Percentiles rank a stretch among this genome's conserved stretches.
Conservation (phyloP, 2,113 vertebrate species). For the Entomyzon cyanotis region DNA sequence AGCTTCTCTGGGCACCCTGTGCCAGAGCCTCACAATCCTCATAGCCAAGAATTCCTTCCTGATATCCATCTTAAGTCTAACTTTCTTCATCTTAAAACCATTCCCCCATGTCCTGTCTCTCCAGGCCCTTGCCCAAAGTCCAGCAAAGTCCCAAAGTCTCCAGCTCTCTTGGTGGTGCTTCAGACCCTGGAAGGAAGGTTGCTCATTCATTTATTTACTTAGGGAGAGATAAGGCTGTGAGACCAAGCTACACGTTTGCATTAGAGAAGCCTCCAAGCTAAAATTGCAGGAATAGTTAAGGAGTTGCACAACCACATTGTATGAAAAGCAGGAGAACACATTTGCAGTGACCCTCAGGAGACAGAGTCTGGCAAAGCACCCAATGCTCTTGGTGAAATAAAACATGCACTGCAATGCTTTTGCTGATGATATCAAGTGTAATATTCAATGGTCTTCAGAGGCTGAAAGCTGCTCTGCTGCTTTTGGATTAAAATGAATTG, state of each 20-base stretch:
- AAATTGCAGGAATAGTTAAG: background rate
- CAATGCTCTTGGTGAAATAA: conserved; percentile 47
- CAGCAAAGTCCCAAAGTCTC: too few relatives aligned
- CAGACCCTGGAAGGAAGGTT: background rate
- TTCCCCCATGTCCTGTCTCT: background rate
- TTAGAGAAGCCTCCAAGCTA: background rate
- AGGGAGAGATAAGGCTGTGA: background rate
- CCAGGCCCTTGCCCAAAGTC: background rate
- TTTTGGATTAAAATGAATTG: conserved; percentile 59
- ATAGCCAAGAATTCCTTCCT: background rate
- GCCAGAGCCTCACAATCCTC: background rate
- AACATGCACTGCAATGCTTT: conserved; percentile 13
- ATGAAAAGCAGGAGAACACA: conserved; percentile 46
- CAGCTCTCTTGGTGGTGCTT: background rate
- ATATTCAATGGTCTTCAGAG: conserved; percentile 41
- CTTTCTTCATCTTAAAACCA: background rate
- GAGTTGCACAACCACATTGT: background rate
- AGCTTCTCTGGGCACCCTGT: background rate
- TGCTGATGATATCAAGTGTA: conserved; percentile 24
- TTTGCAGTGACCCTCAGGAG: conserved; percentile 47
- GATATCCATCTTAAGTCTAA: background rate
- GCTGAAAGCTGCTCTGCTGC: conserved; percentile 29
- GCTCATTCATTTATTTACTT: background rate
- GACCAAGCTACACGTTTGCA: background rate
- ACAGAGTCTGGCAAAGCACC: conserved; percentile 30